Conservation (phyloP, 2,113 vertebrate species). For the Clarias macrocephalus region DNA sequence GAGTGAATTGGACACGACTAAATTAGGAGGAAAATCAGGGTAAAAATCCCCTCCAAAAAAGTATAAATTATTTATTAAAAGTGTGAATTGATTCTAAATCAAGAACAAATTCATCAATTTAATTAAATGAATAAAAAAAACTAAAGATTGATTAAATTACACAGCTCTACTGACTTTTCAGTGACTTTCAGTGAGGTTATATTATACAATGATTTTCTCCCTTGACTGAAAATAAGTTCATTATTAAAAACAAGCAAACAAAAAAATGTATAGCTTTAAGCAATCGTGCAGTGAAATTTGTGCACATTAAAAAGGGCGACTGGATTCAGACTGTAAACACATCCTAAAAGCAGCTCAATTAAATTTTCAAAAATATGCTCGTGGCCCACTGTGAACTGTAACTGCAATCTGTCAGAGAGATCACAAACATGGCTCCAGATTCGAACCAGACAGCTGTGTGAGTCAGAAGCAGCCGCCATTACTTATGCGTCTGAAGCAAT, state of each 20-base stretch:
- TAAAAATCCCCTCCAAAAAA: too few relatives aligned
- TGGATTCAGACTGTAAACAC: neutral
- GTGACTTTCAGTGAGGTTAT: neutral
- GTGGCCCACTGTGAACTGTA: constrained; percentile 10
- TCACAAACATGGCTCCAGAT: constrained; percentile 27
- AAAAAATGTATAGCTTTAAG: neutral
- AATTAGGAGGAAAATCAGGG: too few relatives aligned
- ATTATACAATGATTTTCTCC: neutral
- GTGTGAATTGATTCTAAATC: too few relatives aligned
- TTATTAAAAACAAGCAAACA: neutral
- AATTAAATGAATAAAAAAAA: too few relatives aligned
- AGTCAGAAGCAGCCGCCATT: constrained; percentile 57
- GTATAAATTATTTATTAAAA: too few relatives aligned
- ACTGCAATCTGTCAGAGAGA: constrained; percentile 12
- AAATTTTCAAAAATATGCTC: neutral
- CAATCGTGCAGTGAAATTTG: neutral
- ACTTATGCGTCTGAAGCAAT: constrained; percentile 50
- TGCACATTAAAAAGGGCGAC: neutral
- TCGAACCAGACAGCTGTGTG: constrained; percentile 51
- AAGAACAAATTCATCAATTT: too few relatives aligned
- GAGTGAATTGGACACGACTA: too few relatives aligned
- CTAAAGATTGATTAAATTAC: too few relatives aligned
- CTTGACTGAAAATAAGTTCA: neutral
- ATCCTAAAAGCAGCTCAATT: neutral
- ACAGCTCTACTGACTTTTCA: neutral